A percentile compares a stretch with the other conserved stretches of the same genome.
These are phyloP conservation scores for Vidua chalybeata DNA, from an alignment of 2,113 vertebrate species.

Conservation along the genomic window DNA sequence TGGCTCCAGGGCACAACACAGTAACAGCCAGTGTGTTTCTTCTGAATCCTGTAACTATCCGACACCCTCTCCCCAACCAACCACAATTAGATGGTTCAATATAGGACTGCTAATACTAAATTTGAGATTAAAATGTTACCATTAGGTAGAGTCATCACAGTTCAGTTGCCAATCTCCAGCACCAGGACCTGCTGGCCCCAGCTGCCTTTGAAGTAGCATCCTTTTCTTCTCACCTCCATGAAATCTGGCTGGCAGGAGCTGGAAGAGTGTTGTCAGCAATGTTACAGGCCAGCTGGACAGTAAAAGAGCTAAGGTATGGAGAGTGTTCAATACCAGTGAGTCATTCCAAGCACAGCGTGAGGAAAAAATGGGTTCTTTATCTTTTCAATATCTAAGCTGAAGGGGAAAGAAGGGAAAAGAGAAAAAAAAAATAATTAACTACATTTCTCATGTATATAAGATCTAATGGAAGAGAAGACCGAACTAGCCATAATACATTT, in stretches of 20 bases:
- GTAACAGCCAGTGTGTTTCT: neutral
- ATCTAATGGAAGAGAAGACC: neutral
- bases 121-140: neutral
- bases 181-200: neutral
- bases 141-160: neutral
- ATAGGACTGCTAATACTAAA: neutral
- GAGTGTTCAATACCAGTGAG: neutral
- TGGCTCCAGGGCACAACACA: neutral
- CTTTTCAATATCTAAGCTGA: neutral
- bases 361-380: neutral
- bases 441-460: neutral
- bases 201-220: neutral
- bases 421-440: neutral
- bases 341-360: neutral
- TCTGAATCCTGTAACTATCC: neutral
- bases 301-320: neutral
- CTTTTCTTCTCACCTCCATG: neutral
- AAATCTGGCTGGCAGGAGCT: neutral
- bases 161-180: neutral
- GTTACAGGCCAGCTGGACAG: neutral
- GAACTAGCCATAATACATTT: neutral
- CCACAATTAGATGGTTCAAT: neutral
- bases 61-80: neutral
- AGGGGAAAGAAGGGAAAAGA: neutral
- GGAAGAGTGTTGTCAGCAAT: neutral